Percentiles rank a stretch among this genome's conserved stretches.
phyloP scores from a whole-genome alignment of 2,797 vertebrate species.

The Champsocephalus gunnari region DNA sequence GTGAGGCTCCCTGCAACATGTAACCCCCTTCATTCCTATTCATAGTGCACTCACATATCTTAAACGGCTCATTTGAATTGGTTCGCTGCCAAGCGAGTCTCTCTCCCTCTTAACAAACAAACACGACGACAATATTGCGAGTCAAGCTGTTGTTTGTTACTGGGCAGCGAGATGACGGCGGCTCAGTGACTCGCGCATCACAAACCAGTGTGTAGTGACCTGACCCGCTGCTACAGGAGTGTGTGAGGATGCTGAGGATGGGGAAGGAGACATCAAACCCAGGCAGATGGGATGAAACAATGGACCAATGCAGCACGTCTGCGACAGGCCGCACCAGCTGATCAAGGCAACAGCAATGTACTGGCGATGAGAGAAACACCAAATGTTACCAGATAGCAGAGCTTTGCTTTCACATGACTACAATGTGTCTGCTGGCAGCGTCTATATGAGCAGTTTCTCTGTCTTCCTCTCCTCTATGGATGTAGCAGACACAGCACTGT shows the following conservation, averaged over 20 bases:
- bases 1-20: conserved; percentile 58
- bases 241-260: conserved; percentile 54
- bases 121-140: conserved; percentile 75
- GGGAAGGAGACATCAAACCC: conserved; percentile 70
- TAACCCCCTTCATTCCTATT: conserved; percentile 64
- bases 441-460: conserved; percentile 54
- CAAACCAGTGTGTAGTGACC: conserved; percentile 68
- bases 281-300: conserved; percentile 78
- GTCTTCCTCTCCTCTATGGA: conserved; percentile 59
- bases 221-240: conserved; percentile 66
- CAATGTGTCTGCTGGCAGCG: conserved; percentile 73
- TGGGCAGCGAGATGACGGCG: conserved; percentile 67
- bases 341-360: conserved; percentile 73
- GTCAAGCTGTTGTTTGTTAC: conserved; percentile 80
- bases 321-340: conserved; percentile 67
- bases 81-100: conserved; percentile 68
- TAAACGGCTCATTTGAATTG: conserved; percentile 78
- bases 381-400: conserved; percentile 74
- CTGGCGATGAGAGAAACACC: conserved; percentile 66
- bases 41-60: conserved; percentile 61
- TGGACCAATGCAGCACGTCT: conserved; percentile 50
- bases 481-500: conserved; percentile 44
- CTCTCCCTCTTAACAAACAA: conserved; percentile 73
- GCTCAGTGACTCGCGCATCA: conserved; percentile 64
- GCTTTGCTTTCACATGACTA: conserved; percentile 70